A percentile compares a stretch with the other conserved stretches of the same genome.
phyloP scores from a whole-genome alignment of 2,888 invertebrate species.

The Notodonta ziczac region DNA sequence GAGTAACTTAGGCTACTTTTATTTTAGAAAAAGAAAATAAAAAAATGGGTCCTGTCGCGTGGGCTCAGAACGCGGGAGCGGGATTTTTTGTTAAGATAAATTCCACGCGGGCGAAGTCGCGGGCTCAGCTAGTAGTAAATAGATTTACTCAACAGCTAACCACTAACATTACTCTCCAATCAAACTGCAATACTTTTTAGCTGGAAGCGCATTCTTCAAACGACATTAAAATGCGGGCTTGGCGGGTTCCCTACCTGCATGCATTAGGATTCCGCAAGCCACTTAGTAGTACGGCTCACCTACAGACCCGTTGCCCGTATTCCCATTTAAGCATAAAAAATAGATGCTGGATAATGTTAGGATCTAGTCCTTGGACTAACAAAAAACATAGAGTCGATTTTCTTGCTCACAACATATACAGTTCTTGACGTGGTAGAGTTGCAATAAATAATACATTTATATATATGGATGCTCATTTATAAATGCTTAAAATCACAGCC shows the following conservation, averaged over 20 bases:
- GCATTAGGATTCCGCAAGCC: slow-evolving; percentile 75
- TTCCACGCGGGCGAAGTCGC: too few species aligned
- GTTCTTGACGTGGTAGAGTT: too few species aligned
- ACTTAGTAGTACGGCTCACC: slow-evolving; percentile 72
- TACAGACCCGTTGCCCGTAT: slow-evolving; percentile 84
- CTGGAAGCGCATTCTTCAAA: slow-evolving; percentile 36
- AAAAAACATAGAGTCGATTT: slow-evolving; percentile 53
- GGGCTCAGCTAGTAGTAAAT: too few species aligned
- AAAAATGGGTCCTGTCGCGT: too few species aligned
- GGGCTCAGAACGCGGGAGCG: too few species aligned
- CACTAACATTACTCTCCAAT: slow-evolving; percentile 34
- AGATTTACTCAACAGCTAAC: slow-evolving; percentile 29
- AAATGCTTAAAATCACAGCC: background rate
- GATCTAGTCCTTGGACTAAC: slow-evolving; percentile 61
- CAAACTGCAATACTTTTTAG: slow-evolving; percentile 32
- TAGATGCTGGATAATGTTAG: slow-evolving; percentile 76
- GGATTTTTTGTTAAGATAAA: too few species aligned
- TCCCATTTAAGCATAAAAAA: slow-evolving; percentile 78
- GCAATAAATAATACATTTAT: too few species aligned
- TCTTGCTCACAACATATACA: background rate
- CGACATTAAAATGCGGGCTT: slow-evolving; percentile 44
- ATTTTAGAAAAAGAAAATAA: too few species aligned
- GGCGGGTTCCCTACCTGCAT: slow-evolving; percentile 69
- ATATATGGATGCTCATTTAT: too few species aligned
- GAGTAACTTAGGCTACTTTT: too few species aligned